Evolutionary conservation across 2,888 invertebrate genomes (phyloP), one percentile per base, ranked within the genome.

Genomic region (Ormyrus rosae): DNA sequence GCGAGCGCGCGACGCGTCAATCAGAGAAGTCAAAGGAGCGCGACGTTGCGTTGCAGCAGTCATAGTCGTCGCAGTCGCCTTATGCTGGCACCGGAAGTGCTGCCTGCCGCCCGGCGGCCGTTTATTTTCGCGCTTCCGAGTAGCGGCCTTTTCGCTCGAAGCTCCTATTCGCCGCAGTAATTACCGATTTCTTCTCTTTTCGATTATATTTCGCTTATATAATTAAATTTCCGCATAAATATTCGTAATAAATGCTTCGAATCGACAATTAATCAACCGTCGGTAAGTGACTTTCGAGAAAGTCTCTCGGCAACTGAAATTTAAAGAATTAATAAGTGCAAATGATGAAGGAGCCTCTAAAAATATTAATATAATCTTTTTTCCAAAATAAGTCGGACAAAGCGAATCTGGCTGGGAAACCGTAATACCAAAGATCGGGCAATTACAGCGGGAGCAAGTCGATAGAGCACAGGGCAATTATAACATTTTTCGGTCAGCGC

Each of bases 91-190:
- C 80, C 80, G 80, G 80, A 80, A 80, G 80, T 71, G 50, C 67
- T 45, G 53, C 51, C 70, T 45, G 13, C 53, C 45, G 45, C n/a
- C 64, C 48, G 34, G 46, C 53, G 8, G 10, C 13, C 65, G 82
- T 82, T 82, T 82, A 82, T 82, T 82, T 82, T 82, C 79, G 79
- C 82, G 76, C 64, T 82, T 82, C 82, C 79, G 82, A 82, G 82
- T 82, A 81, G 73, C 58, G 64, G 50, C 51, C 48, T 9, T 11
- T 46, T 9, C 73, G 34, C 55, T 55, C 61, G 51, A 34, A 34
- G 10, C 53, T 10, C 73, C 64, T 13, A 55, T 45, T 51, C 58
- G 48, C 34, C 34, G 34, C 34, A 34, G 34, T n/a, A 13, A 19
- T 34, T 34, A 34, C 34, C 34, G 34, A 34, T 34, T 34, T 34